A percentile compares a stretch with the other conserved stretches of the same genome.
phyloP scores from a whole-genome alignment of 2,888 invertebrate genomes.

The Cenopis cana region DNA sequence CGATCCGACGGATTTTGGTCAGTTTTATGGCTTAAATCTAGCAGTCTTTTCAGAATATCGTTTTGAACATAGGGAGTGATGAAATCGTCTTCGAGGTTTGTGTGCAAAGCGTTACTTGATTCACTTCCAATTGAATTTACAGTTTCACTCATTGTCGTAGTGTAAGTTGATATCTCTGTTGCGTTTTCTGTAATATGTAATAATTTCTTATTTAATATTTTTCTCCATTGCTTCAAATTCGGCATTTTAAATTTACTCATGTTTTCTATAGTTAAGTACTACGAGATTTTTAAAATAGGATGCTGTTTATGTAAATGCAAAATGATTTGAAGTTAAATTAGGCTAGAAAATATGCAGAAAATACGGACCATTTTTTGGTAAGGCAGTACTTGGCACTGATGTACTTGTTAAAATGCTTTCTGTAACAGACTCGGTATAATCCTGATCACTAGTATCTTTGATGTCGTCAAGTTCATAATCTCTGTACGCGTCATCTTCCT shows the following conservation, averaged over 20 bases:
- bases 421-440: constrained; percentile 12
- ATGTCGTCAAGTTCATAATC: constrained; percentile 60
- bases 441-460: constrained; percentile 49
- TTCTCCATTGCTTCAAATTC: background rate
- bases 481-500: constrained; percentile 57
- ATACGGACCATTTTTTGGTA: constrained; percentile 28
- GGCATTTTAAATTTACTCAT: background rate
- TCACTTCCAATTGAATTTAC: background rate
- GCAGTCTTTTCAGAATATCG: constrained; percentile 20
- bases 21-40: constrained; percentile 45
- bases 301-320: background rate
- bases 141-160: background rate
- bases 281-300: background rate
- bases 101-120: background rate
- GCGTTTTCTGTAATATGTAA: constrained; percentile 22
- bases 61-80: constrained; percentile 18
- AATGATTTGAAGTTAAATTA: background rate
- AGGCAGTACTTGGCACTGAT: background rate
- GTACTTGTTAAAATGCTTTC: constrained; percentile 16
- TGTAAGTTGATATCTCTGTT: background rate
- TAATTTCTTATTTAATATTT: background rate
- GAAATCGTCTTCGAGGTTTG: background rate
- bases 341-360: background rate
- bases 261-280: too few relatives aligned
- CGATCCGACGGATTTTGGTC: constrained; percentile 71